Evolutionary conservation across 2,113 vertebrate genomes (phyloP), one percentile per base, ranked within the genome.

Genomic region (Chrysemys picta): DNA sequence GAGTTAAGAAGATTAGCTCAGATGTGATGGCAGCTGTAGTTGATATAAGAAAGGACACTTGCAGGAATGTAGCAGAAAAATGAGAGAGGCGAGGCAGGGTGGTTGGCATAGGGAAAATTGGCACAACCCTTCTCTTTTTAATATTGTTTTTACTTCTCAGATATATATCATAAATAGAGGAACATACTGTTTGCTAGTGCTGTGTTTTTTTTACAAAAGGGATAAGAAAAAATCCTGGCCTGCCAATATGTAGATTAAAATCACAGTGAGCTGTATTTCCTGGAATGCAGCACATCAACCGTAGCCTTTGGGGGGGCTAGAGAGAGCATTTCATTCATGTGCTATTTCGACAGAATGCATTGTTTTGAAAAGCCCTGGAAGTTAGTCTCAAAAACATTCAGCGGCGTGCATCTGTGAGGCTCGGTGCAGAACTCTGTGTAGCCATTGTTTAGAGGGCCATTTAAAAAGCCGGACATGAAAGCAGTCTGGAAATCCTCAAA

Each of bases 311-410:
- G 93, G 81, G 47, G 47, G 87, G 79, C 72, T 93, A 38, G 91
- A 95, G 92, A 90, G 93, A 81, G 82, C 10, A 16, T 75, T 96
- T 91, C 38, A 19, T 91, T 94, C 7, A 13, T 93, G 91, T 90
- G 85, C 87, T 90, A 49, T 96, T 97, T 93, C 92, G 88, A 95
- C 94, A 96, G 96, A 80, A 94, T 0, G 1, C 76, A 96, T 97
- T 98, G 95, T 97, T 96, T 97, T 89, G 88, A 59, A 21, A 94
- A 92, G 69, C 89, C 91, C 93, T 94, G 94, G 93, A 96, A 97
- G 94, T 95, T 93, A 92, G 50, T 91, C 89, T 16, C 91, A 62
- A 91, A 92, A 54, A 50, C 27, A 5, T 89, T 95, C 92, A 84
- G 90, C 2, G 2, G 78, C 89, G 21, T 95, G 86, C 45, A 11